Conservation (phyloP, 2,797 vertebrate genomes). For the Poeciliopsis gracilis region DNA sequence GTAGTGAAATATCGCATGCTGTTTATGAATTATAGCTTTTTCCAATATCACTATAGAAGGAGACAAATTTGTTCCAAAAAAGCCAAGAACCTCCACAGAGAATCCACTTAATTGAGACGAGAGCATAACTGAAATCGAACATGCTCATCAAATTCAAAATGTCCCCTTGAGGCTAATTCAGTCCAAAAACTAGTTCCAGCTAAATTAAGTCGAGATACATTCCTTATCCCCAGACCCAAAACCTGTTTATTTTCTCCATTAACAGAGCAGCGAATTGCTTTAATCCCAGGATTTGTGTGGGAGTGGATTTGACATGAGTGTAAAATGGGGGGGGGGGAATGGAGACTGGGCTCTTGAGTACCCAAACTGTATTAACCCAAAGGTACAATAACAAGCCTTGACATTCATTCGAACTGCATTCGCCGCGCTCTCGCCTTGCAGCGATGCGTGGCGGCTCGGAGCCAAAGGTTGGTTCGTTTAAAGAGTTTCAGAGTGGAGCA, state of each 20-base stretch:
- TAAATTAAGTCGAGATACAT: slow-evolving; percentile 36
- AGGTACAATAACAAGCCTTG: slow-evolving; percentile 62
- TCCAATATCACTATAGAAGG: not conserved
- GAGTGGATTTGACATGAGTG: slow-evolving; percentile 43
- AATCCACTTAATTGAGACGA: slow-evolving; percentile 22
- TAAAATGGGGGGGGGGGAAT: slow-evolving; percentile 2
- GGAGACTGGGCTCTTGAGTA: slow-evolving; percentile 37
- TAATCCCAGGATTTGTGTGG: slow-evolving; percentile 37
- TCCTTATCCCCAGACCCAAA: slow-evolving; percentile 43
- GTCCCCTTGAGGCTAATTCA: slow-evolving; percentile 35
- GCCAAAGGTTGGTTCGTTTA: slow-evolving; percentile 64
- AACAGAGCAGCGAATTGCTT: slow-evolving; percentile 30
- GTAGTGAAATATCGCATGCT: not conserved
- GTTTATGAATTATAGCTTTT: not conserved
- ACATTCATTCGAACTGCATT: slow-evolving; percentile 64
- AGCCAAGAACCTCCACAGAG: slow-evolving; percentile 21
- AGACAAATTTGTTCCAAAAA: slow-evolving; percentile 25
- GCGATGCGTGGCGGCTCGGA: slow-evolving; percentile 48
- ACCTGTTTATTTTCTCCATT: slow-evolving; percentile 52
- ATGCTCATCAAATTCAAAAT: slow-evolving; percentile 36
- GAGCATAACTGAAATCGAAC: slow-evolving; percentile 35
- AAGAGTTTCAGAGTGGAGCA: slow-evolving; percentile 52
- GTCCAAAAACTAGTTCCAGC: slow-evolving; percentile 32
- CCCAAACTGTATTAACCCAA: slow-evolving; percentile 55
- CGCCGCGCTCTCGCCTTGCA: slow-evolving; percentile 42